Evolutionary conservation across 2,113 vertebrate genomes (phyloP).

Genomic region (Ceyx cyanopectus): DNA sequence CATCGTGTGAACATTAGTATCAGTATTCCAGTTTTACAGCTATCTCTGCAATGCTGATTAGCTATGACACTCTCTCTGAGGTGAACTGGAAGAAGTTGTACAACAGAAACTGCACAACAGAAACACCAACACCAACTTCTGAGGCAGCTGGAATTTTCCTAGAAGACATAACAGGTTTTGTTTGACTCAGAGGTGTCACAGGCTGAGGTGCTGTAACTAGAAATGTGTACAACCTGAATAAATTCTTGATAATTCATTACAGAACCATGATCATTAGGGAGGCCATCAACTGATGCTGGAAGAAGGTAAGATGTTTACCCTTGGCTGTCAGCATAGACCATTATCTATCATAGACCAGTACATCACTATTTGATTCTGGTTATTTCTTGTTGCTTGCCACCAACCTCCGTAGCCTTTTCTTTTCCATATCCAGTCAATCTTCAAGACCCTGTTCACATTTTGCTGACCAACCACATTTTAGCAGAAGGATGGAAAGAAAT

Average conservation of each 20-base stretch:
- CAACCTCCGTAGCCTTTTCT: neutral
- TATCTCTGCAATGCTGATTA: neutral
- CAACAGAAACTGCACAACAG: neutral
- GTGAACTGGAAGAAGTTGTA: neutral
- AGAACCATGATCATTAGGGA: neutral
- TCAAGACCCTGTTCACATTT: neutral
- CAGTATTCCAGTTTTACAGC: neutral
- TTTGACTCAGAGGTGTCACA: neutral
- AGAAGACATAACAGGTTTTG: neutral
- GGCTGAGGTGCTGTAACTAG: neutral
- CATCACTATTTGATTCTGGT: neutral
- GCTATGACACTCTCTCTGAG: neutral
- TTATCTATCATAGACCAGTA: neutral
- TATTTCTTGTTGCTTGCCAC: neutral
- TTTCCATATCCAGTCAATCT: neutral
- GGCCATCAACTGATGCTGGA: neutral
- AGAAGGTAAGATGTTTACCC: neutral
- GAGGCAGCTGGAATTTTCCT: neutral
- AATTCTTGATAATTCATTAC: neutral
- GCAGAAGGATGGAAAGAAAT: neutral
- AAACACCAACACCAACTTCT: neutral
- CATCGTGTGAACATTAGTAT: neutral
- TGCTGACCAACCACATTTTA: neutral
- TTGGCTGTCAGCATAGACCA: accelerated
- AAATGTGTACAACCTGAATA: neutral